Conservation (phyloP, 2,888 invertebrate species). For the Cryptophagus acutangulus region DNA sequence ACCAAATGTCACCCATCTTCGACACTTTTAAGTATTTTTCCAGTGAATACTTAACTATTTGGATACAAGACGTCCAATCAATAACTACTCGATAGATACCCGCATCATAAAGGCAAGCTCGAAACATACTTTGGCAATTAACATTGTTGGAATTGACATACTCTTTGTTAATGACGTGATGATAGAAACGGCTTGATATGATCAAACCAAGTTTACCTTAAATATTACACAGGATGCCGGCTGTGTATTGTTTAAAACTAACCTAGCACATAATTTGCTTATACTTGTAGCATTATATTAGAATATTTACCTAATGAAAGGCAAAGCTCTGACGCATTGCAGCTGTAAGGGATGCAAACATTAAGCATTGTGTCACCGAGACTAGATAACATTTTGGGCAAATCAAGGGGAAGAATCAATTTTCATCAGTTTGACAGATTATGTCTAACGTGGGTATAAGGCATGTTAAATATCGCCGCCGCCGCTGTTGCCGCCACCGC, state of each 20-base stretch:
- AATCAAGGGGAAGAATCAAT: constrained; percentile 35
- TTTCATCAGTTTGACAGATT: constrained; percentile 36
- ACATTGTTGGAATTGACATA: too few relatives aligned
- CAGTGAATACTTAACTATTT: too few relatives aligned
- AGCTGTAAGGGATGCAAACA: constrained; percentile 29
- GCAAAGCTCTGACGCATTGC: constrained; percentile 36
- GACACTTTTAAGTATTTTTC: too few relatives aligned
- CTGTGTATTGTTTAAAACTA: neutral
- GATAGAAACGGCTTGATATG: too few relatives aligned
- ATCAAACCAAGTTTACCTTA: neutral
- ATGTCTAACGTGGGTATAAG: constrained; percentile 30
- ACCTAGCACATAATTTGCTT: neutral
- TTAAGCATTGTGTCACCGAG: constrained; percentile 29
- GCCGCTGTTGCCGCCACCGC: constrained; percentile 23
- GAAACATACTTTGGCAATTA: too few relatives aligned
- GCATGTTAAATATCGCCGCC: constrained; percentile 31
- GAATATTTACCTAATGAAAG: too few relatives aligned
- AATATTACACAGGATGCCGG: neutral
- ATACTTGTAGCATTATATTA: neutral
- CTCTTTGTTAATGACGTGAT: too few relatives aligned
- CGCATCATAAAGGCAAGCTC: too few relatives aligned
- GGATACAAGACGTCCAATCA: too few relatives aligned
- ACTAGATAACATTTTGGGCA: constrained; percentile 34
- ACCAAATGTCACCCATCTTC: too few relatives aligned
- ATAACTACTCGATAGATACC: too few relatives aligned